Evolutionary conservation across 2,888 invertebrate genomes (phyloP), one percentile per base, ranked within the genome.

Genomic region (Aethes cnicana): DNA sequence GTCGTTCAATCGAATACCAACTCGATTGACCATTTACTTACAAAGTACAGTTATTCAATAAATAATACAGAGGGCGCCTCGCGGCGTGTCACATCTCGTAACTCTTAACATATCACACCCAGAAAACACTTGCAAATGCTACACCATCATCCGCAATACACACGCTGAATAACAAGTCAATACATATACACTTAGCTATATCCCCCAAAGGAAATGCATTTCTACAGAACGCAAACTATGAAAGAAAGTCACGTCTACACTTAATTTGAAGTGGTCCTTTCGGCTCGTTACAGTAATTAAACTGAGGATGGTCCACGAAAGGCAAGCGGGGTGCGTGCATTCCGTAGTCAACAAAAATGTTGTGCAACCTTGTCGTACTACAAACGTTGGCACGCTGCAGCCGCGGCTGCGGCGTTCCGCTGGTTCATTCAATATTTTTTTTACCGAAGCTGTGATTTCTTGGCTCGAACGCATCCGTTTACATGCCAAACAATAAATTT

Each of bases 401-500:
- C 69, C 70, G 75, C 77, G 84, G 84, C 74, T 80, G 84, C 81
- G 81, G 82, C 86, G 82, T 82, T 81, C 81, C 81, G 71, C 63
- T 74, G 72, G 76, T 86, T 88, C 87, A 88, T 89, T 89, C 89
- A 90, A 88, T 87, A 86, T 84, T 85, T 87, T 88, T 86, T 85
- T 84, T 83, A 75, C 83, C 82, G 82, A 87, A 87, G 74, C 77
- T 83, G 86, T 86, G 86, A 86, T 88, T 89, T 89, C 87, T 87
- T 89, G 87, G 89, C 88, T 85, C 87, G 78, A 86, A 88, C 87
- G 84, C 87, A 84, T 87, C 86, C 85, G 89, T 86, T 85, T 87
- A 87, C 88, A 88, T 87, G 89, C 89, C 89, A 89, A 88, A 89
- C 89, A 87, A 88, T 89, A 89, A 88, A 89, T 88, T 88, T 87